Percentiles rank a stretch among this genome's conserved stretches.
Evolutionary conservation across 2,888 invertebrate species (phyloP).

Genomic region (Schizotus pectinicornis): DNA sequence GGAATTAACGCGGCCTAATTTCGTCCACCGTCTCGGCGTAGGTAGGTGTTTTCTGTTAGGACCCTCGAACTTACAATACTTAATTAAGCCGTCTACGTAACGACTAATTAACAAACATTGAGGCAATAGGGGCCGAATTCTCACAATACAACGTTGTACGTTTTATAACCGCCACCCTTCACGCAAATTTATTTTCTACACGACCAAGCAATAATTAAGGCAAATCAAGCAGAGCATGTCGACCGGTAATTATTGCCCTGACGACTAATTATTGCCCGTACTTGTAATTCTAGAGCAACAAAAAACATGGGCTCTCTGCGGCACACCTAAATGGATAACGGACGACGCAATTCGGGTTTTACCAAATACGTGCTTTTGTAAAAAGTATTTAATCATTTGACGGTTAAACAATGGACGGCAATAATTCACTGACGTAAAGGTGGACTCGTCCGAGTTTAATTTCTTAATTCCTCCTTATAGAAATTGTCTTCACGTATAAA

Average conservation of each 20-base stretch:
- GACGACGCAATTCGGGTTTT: slow-evolving; percentile 25
- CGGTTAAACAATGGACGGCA: slow-evolving; percentile 23
- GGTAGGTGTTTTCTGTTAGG: slow-evolving; percentile 2
- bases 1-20: slow-evolving; percentile 46
- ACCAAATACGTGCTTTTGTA: slow-evolving; percentile 25
- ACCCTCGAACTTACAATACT: no score
- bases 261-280: slow-evolving; percentile 15
- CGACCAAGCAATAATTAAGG: slow-evolving; percentile 25
- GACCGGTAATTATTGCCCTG: slow-evolving; percentile 16
- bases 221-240: slow-evolving; percentile 30
- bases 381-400: slow-evolving; percentile 21
- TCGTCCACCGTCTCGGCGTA: slow-evolving; percentile 17
- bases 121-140: no score
- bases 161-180: no score
- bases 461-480: slow-evolving; percentile 21
- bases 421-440: slow-evolving; percentile 23
- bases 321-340: slow-evolving; percentile 24
- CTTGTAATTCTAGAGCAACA: slow-evolving; percentile 13
- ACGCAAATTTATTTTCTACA: neutral
- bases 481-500: slow-evolving; percentile 18
- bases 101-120: no score
- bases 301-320: slow-evolving; percentile 6
- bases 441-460: slow-evolving; percentile 23
- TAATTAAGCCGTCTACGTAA: no score
- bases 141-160: no score